Conservation (phyloP, 2,113 vertebrate species). For the Strigops habroptila region DNA sequence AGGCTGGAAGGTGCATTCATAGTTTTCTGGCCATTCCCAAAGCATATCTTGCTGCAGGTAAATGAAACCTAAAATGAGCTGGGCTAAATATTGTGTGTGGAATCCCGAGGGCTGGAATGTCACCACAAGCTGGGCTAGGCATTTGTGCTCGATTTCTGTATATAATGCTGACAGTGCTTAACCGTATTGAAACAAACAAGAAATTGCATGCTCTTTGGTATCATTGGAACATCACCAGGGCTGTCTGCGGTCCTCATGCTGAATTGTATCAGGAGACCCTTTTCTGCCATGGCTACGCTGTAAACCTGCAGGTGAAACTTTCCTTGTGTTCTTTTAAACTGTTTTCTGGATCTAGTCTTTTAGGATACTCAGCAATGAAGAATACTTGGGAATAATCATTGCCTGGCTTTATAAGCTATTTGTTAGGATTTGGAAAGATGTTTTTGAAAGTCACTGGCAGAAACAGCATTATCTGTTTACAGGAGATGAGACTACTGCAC, state of each 20-base stretch:
- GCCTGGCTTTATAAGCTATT: not conserved
- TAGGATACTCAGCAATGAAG: not conserved
- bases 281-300: not conserved
- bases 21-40: not conserved
- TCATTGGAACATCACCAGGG: not conserved
- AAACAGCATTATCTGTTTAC: not conserved
- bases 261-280: not conserved
- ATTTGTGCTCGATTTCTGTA: not conserved
- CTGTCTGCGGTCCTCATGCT: not conserved
- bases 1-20: not conserved
- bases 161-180: not conserved
- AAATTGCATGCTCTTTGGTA: not conserved
- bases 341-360: not conserved
- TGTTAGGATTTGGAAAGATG: not conserved
- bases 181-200: not conserved
- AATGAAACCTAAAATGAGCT: not conserved
- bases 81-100: not conserved
- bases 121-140: not conserved
- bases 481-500: not conserved
- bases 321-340: not conserved
- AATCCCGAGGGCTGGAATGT: not conserved
- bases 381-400: not conserved
- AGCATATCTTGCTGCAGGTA: not conserved
- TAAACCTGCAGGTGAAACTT: constrained; percentile 9
- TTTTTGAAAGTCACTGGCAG: not conserved